Evolutionary conservation across 2,797 vertebrate genomes (phyloP).

Genomic region (Phataginus tricuspis): DNA sequence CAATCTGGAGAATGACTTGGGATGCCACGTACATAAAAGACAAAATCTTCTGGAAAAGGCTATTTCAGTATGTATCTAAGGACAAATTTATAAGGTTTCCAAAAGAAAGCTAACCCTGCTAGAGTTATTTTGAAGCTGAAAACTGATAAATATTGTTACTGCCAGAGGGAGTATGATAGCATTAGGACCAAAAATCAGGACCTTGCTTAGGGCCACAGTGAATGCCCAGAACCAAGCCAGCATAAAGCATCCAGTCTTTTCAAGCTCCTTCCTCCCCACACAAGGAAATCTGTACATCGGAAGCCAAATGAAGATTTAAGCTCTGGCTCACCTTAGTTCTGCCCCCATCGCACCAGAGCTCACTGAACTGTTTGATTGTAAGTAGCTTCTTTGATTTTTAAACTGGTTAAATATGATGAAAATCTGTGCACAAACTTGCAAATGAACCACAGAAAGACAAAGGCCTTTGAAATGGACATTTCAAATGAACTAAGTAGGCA

Average conservation of each 20-base stretch:
- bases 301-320: conserved; percentile 60
- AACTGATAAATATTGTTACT: conserved; percentile 9
- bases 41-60: background rate
- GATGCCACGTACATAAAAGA: background rate
- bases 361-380: conserved; percentile 66
- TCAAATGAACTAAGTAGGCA: conserved; percentile 78
- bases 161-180: background rate
- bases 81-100: background rate
- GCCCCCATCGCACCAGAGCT: conserved; percentile 56
- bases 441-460: conserved; percentile 81
- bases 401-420: conserved; percentile 78
- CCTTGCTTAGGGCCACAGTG: background rate
- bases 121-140: background rate
- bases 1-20: background rate
- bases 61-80: background rate
- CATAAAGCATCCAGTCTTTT: background rate
- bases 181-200: background rate
- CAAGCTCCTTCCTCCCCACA: background rate
- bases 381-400: conserved; percentile 73
- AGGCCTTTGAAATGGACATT: conserved; percentile 80
- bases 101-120: background rate
- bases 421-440: conserved; percentile 76
- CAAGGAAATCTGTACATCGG: background rate
- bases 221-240: background rate
- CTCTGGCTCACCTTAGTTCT: conserved; percentile 30